Percentiles rank a stretch among this genome's conserved stretches.
Conservation (phyloP, 2,113 vertebrate species). For the Peromyscus maniculatus region DNA sequence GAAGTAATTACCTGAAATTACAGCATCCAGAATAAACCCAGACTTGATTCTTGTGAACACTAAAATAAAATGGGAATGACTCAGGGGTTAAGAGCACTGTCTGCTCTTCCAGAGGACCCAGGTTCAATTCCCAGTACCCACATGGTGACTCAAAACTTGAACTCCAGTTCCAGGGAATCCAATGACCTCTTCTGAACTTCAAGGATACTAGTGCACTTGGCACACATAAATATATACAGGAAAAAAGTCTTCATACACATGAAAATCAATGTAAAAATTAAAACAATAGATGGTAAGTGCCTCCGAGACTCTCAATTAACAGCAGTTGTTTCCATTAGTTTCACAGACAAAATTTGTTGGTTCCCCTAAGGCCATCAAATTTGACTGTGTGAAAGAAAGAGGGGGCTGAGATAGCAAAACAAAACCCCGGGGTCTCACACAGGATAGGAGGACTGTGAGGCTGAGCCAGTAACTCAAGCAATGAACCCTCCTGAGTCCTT, state of each 20-base stretch:
- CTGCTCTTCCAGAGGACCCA: background rate
- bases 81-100: background rate
- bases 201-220: background rate
- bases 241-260: background rate
- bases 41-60: background rate
- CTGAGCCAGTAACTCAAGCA: background rate
- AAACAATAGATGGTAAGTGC: background rate
- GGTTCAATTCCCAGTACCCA: background rate
- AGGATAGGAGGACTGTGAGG: background rate
- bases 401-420: background rate
- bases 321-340: background rate
- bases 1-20: background rate
- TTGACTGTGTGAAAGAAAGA: background rate
- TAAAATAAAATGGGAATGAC: background rate
- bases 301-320: background rate
- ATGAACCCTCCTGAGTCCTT: constrained; percentile 26
- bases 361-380: constrained; percentile 27
- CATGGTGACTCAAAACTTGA: background rate
- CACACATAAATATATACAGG: background rate
- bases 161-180: background rate
- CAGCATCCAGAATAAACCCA: background rate
- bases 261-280: background rate
- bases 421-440: background rate
- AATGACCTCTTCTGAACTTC: background rate
- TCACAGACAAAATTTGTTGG: background rate